Conservation (phyloP, 2,888 invertebrate species). For the Epiperipatus broadwayi region DNA sequence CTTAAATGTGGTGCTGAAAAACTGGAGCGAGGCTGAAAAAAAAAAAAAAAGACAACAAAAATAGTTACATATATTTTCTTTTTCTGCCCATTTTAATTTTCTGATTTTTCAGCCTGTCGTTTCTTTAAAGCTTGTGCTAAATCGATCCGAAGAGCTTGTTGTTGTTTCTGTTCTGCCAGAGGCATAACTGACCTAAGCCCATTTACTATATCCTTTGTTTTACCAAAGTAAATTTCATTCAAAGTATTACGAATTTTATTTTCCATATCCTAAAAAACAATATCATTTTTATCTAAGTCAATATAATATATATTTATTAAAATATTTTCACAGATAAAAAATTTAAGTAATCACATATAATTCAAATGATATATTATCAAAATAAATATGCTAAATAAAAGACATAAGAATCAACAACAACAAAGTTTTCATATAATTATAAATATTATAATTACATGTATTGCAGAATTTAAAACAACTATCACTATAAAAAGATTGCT, state of each 20-base stretch:
- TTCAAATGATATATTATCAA: neutral
- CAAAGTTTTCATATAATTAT: too few species aligned
- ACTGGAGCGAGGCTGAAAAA: too few species aligned
- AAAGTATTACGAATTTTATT: slow-evolving; percentile 95
- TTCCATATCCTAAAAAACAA: slow-evolving; percentile 59
- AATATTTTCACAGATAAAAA: neutral
- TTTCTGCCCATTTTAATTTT: too few species aligned
- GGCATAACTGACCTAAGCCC: slow-evolving; percentile 65
- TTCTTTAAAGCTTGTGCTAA: slow-evolving; percentile 61
- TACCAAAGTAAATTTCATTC: slow-evolving; percentile 97
- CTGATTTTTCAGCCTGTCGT: too few species aligned
- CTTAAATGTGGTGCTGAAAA: too few species aligned
- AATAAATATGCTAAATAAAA: too few species aligned
- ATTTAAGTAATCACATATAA: neutral
- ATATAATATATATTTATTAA: slow-evolving; percentile 10
- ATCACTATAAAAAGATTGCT: too few species aligned
- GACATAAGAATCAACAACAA: too few species aligned
- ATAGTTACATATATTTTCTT: too few species aligned
- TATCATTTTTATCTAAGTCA: slow-evolving; percentile 6
- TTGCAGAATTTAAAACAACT: too few species aligned
- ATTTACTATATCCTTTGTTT: slow-evolving; percentile 94
- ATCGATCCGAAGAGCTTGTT: slow-evolving; percentile 64
- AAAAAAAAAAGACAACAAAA: too few species aligned
- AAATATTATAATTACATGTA: too few species aligned
- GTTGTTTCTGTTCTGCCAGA: slow-evolving; percentile 60